Evolutionary conservation across 2,113 vertebrate genomes (phyloP), one percentile per base, ranked within the genome.

Genomic region (Montifringilla adamsi): DNA sequence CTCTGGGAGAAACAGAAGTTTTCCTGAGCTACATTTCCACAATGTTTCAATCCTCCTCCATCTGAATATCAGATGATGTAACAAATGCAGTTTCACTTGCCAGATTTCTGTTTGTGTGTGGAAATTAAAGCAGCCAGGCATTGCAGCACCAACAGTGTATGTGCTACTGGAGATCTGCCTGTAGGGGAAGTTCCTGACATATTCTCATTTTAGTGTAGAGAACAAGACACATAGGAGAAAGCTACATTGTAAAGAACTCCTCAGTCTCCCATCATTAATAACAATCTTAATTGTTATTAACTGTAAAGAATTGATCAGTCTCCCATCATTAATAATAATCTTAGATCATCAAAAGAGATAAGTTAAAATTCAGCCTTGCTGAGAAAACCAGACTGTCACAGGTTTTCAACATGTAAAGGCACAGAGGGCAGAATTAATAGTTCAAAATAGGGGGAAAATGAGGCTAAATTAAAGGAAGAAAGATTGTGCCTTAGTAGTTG

Each of bases 61-160:
- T 84, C 58, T 84, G 80, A 84, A 43, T 58, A 84, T 84, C 69
- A 84, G 80, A 89, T 89, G 55, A 86, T 73, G 19, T 56, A 73
- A 73, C n/a, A 76, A 91, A 77, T n/a, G 70, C 68, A n/a, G 33
- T 73, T 76, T 69, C 63, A 15, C 59, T 94, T 69, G 63, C 63
- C 94, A 92, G 76, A 49, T 92, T 90, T 94, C 59, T 93, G 59
- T 94, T 89, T 89, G 46, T 79, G 70, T 60, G 62, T 63, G n/a
- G 56, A 39, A 83, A 90, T 67, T 44, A 73, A 69, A 92, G 14
- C 53, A 95, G 67, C 30, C 72, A 84, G 76, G 76, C 72, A 26
- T 4, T 80, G 70, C 68, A 95, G 84, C 68, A 89, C 18, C 94
- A 91, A 91, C 80, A 96, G 89, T 6, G 7, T 47, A 26, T 91